Percentiles rank a stretch among this genome's conserved stretches.
phyloP scores from a whole-genome alignment of 2,888 invertebrate species.

The Aricia artaxerxes region DNA sequence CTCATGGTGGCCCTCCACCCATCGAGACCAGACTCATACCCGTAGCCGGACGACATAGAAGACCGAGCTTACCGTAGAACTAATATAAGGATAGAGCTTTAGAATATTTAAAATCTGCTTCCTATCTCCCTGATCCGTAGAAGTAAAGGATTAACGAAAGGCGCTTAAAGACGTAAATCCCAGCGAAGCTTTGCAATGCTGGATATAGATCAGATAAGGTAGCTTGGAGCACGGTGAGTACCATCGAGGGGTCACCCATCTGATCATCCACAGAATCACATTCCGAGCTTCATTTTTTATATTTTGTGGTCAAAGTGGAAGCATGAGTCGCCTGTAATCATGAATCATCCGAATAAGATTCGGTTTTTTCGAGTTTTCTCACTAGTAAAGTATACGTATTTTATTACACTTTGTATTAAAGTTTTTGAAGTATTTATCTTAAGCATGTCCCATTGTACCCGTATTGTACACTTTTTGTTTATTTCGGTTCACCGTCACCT shows the following conservation, averaged over 20 bases:
- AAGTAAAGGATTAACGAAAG: conserved; percentile 59
- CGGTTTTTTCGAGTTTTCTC: conserved; percentile 23
- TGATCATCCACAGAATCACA: conserved; percentile 18
- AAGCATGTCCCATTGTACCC: conserved; percentile 30
- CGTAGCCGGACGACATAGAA: conserved; percentile 30
- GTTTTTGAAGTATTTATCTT: conserved; percentile 29
- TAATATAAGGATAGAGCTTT: conserved; percentile 60
- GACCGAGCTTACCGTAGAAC: conserved; percentile 70
- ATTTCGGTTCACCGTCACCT: conserved; percentile 31
- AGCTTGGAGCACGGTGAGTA: conserved; percentile 45
- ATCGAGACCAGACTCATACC: conserved; percentile 31
- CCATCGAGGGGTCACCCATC: conserved; percentile 24
- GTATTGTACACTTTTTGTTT: conserved; percentile 31
- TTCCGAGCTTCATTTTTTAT: conserved; percentile 13
- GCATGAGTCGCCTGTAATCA: conserved; percentile 30
- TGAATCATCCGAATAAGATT: conserved; percentile 20
- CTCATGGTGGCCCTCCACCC: conserved; percentile 31
- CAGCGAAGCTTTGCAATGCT: conserved; percentile 64
- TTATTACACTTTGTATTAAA: conserved; percentile 28
- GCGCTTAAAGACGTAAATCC: conserved; percentile 57
- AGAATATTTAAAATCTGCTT: conserved; percentile 62
- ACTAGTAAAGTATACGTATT: conserved; percentile 29
- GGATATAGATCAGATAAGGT: conserved; percentile 45
- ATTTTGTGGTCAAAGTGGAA: conserved; percentile 28
- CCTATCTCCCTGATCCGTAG: conserved; percentile 52